These are phyloP conservation scores for Leucophenga montana DNA, from an alignment of 2,888 invertebrate genomes.

Conservation along the genomic window DNA sequence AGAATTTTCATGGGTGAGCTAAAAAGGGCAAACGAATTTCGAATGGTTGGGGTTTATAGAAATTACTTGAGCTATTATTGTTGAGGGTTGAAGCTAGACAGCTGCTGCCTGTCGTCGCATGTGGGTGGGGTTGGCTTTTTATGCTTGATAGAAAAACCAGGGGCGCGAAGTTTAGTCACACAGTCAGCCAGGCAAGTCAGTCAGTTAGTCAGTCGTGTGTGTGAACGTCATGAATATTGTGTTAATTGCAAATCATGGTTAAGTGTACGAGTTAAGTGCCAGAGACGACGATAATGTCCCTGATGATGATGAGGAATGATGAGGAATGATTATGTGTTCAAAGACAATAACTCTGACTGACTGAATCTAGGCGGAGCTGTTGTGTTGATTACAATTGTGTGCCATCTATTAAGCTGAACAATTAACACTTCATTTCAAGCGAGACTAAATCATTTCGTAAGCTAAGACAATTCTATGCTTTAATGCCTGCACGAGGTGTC, in stretches of 20 bases:
- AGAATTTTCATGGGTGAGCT: constrained; percentile 17
- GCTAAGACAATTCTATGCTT: too few species aligned
- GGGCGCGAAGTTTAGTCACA: constrained; percentile 17
- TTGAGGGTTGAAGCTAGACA: constrained; percentile 23
- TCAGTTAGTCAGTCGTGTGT: constrained; percentile 68
- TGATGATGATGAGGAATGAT: constrained; percentile 47
- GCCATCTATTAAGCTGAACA: constrained; percentile 54
- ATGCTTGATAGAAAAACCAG: constrained; percentile 13
- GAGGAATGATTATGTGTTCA: constrained; percentile 11
- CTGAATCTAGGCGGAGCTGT: constrained; percentile 27
- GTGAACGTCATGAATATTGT: constrained; percentile 72
- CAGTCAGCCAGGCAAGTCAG: constrained; percentile 34
- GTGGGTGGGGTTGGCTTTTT: constrained; percentile 27
- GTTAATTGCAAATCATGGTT: constrained; percentile 71
- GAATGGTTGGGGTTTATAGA: constrained; percentile 30
- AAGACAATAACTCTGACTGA: not conserved
- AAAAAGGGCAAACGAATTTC: constrained; percentile 43
- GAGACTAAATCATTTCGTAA: constrained; percentile 33
- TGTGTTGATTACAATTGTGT: constrained; percentile 59
- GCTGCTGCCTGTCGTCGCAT: constrained; percentile 36
- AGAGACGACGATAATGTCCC: constrained; percentile 52
- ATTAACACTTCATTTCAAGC: constrained; percentile 17
- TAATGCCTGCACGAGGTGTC: not conserved
- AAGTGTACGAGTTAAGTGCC: constrained; percentile 66
- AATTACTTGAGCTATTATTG: constrained; percentile 17